A percentile compares a stretch with the other conserved stretches of the same genome.
phyloP scores from a whole-genome alignment of 1,140 invertebrate genomes.

The Papilio helenus region DNA sequence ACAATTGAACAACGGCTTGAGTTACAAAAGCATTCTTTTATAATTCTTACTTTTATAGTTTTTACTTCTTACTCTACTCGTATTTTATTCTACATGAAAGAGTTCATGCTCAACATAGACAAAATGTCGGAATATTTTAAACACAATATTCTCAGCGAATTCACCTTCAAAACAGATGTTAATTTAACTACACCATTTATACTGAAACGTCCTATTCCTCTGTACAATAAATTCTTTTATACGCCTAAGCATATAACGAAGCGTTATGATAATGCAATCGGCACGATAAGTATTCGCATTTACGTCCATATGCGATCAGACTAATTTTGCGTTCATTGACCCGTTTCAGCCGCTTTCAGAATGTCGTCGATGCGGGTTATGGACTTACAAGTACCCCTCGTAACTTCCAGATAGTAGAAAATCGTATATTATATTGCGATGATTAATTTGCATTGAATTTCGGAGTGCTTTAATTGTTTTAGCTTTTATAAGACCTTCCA shows the following conservation, averaged over 20 bases:
- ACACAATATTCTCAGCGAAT: not conserved
- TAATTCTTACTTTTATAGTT: not conserved
- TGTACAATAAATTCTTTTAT: not conserved
- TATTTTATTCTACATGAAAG: no score
- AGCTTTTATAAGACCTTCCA: not conserved
- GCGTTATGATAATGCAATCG: conserved; percentile 11
- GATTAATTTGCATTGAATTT: not conserved
- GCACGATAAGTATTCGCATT: conserved; percentile 14
- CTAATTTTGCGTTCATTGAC: conserved; percentile 30
- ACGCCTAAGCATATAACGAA: not conserved
- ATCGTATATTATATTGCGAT: not conserved
- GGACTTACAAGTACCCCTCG: conserved; percentile 29
- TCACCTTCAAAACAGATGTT: not conserved
- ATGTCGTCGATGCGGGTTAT: conserved; percentile 34
- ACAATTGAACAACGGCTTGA: not conserved
- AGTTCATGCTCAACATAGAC: not conserved
- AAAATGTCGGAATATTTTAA: not conserved
- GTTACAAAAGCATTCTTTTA: not conserved
- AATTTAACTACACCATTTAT: not conserved
- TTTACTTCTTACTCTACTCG: no score
- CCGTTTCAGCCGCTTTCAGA: conserved; percentile 26
- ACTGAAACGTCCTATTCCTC: not conserved
- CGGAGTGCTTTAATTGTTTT: not conserved
- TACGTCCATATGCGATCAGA: conserved; percentile 19
- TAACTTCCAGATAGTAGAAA: conserved; percentile 11